Base-by-base conservation (phyloP, 2,888 invertebrate genomes). In the Muschampia plurimacula region DNA sequence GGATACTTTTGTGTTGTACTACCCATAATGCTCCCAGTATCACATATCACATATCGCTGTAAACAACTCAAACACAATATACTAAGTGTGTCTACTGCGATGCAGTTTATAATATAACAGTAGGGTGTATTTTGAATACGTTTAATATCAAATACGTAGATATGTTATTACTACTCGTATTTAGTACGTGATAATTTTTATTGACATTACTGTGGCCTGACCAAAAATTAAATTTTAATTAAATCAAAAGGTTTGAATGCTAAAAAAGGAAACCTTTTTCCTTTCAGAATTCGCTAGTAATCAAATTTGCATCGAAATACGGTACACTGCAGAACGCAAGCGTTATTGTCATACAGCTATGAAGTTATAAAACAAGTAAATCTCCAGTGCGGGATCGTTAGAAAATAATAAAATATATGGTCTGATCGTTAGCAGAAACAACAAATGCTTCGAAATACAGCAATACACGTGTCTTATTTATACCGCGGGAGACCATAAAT, bases 391-490 rank as follows among this genome's bases (percentile, higher is more conserved):
- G 39, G 41, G 49, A 55, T 72, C 72, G 72, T 72, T 72, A 72
- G 67, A 72, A 72, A 67, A 72, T 62, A 72, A 72, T 72, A 67
- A 72, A 67, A 62, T 71, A 66, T 72, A 72, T 67, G 67, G 15
- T 67, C 44, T 60, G 72, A 72, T 72, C 72, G 72, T 72, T 72
- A 72, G 72, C 67, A 72, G 67, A 72, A 46, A 49, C 62, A 72
- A 67, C 67, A 72, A 67, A 72, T 62, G 72, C 67, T 67, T 52
- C 62, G 28, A 10, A 39, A 71, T 60, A 39, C 70, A n/a, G 44
- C 55, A 39, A 60, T 41, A 39, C 60, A 60, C 72, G 67, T 72
- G 72, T 72, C 67, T 72, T 72, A 72, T 72, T 66, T 72, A 72
- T 72, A 57, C 49, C 49, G 52, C 67, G 67, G 67, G 41, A 49